Evolutionary conservation across 1,140 invertebrate species (phyloP), one percentile per base, ranked within the genome.

Genomic region (Telenomus remus): DNA sequence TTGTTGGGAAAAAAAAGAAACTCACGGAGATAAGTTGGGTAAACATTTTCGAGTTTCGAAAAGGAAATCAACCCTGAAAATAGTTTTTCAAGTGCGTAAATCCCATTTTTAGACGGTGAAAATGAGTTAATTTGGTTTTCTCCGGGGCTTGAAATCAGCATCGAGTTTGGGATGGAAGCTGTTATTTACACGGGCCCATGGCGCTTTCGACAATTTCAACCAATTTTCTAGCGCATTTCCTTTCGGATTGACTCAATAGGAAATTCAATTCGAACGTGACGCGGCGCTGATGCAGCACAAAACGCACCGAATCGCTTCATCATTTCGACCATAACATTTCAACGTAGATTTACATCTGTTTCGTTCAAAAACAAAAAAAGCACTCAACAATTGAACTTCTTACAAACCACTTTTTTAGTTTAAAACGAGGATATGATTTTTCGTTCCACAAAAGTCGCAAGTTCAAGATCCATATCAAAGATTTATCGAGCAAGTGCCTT

Each of bases 211-310:
- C 44, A 6, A 44, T 43, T 44, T 44, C 13, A 55, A 44, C 42
- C 42, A 55, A 44, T 55, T 46, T 55, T 33, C 39, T 43, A 46
- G 15, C 54, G 54, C 19, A 16, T 19, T 57, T 47, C 33, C 54
- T 57, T 57, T 57, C 54, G 10, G 43, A 47, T 47, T 46, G 39
- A 57, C 54, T 47, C 46, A 19, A 57, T 47, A 37, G 54, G 33
- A 57, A 57, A 57, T 57, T 57, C 43, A 57, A 57, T 57, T 57
- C 43, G 47, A 57, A 57, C 54, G 54, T 57, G 54, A 57, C 54
- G 54, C 54, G 37, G 54, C 54, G 37, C 54, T 57, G 54, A 57
- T 57, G 54, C 54, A 47, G 54, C 54, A 57, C 27, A 57, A 57
- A 57, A 13, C 9, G 12, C n/a, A n/a, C n/a, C n/a, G 19, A 57